These are phyloP conservation scores for Mystacornis crossleyi DNA, from an alignment of 2,113 vertebrate species.

Conservation along the genomic window DNA sequence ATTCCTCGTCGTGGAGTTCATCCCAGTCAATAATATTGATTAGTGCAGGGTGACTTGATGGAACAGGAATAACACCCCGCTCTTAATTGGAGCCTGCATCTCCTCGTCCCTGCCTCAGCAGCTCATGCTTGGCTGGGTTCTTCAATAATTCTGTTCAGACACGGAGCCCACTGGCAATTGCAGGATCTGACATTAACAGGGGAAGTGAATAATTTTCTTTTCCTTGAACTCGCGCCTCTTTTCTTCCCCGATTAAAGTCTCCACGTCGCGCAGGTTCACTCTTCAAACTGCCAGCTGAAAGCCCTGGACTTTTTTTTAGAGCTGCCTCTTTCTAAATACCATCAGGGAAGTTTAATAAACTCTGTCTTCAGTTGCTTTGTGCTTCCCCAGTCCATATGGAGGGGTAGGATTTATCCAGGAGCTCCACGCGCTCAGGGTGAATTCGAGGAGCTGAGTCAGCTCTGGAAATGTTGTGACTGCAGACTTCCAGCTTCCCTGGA, in stretches of 20 bases:
- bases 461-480: not conserved
- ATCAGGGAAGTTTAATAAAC: not conserved
- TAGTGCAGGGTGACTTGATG: slow-evolving; percentile 77
- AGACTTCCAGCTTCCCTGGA: not conserved
- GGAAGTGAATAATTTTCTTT: slow-evolving; percentile 8
- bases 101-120: slow-evolving; percentile 32
- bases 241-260: not conserved
- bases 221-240: not conserved
- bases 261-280: not conserved
- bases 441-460: not conserved
- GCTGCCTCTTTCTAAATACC: not conserved
- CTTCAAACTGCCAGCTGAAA: not conserved
- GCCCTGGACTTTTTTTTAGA: not conserved
- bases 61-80: slow-evolving; percentile 68
- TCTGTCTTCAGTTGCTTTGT: not conserved
- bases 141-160: slow-evolving; percentile 71
- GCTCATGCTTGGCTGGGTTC: slow-evolving; percentile 71
- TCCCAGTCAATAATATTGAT: slow-evolving; percentile 78
- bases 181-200: not conserved
- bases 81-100: not conserved
- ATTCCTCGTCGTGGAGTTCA: slow-evolving; percentile 38
- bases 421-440: rapidly evolving
- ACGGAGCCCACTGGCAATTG: slow-evolving; percentile 21
- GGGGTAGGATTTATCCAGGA: not conserved
- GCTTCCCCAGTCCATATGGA: not conserved